Evolutionary conservation across 1,140 invertebrate species (phyloP).

Genomic region (Chionoecetes opilio): DNA sequence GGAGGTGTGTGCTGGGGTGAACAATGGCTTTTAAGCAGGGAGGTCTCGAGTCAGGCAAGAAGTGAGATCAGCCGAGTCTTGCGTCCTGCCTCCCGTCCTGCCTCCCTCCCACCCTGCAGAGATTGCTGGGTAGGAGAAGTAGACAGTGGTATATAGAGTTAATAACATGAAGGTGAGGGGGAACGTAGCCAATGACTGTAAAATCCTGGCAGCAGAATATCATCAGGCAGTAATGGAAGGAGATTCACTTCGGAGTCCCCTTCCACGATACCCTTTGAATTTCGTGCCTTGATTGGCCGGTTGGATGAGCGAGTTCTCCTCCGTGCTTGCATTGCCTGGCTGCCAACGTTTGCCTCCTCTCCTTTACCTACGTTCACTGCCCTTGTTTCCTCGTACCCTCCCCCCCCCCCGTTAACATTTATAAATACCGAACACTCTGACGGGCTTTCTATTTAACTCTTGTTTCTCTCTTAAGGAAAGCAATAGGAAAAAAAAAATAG

Average conservation of each 20-base stretch:
- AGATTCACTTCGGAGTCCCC: slow-evolving; percentile 55
- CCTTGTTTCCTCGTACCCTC: no score
- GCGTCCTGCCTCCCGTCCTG: not conserved
- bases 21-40: not conserved
- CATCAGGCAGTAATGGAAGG: slow-evolving; percentile 66
- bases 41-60: not conserved
- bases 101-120: not conserved
- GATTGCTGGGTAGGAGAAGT: not conserved
- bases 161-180: slow-evolving; percentile 60
- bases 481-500: no score
- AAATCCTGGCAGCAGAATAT: slow-evolving; percentile 60
- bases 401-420: no score
- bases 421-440: no score
- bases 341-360: no score
- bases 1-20: not conserved
- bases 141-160: not conserved
- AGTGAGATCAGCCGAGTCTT: not conserved
- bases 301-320: not conserved
- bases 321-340: slow-evolving; percentile 37
- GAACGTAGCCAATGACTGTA: slow-evolving; percentile 50
- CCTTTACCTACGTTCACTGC: no score
- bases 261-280: slow-evolving; percentile 55
- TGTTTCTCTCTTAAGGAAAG: no score
- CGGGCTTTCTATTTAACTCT: no score
- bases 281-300: slow-evolving; percentile 47